phyloP scores from a whole-genome alignment of 2,797 vertebrate species.

The Epinephelus awoara region DNA sequence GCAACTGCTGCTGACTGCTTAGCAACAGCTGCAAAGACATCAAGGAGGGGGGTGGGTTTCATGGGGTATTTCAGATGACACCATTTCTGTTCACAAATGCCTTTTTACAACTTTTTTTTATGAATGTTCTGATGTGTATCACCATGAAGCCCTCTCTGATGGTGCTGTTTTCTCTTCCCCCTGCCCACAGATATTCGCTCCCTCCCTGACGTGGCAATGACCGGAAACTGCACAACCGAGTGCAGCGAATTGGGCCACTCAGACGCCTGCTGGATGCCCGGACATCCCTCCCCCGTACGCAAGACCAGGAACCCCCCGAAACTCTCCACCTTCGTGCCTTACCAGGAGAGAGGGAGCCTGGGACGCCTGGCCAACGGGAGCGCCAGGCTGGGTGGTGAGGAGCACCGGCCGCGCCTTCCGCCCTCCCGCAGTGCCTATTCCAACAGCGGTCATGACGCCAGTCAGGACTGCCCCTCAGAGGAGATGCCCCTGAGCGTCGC shows the following conservation, averaged over 20 bases:
- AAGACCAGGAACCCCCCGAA: conserved; percentile 98
- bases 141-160: conserved; percentile 47
- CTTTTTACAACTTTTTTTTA: conserved; percentile 56
- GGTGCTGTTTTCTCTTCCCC: conserved; percentile 40
- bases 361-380: conserved; percentile 96
- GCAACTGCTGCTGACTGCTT: conserved; percentile 86
- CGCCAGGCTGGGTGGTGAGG: conserved; percentile 93
- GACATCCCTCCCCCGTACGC: conserved; percentile 96
- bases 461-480: conserved; percentile 97
- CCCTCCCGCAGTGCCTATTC: conserved; percentile 99
- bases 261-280: conserved; percentile 99
- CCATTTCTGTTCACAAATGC: conserved; percentile 74
- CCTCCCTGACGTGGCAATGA: conserved; percentile 98
- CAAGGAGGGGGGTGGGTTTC: conserved; percentile 67
- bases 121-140: conserved; percentile 50
- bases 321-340: conserved; percentile 99
- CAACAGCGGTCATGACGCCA: conserved; percentile 94
- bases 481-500: conserved; percentile 98
- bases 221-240: conserved; percentile 98
- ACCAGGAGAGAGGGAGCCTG: conserved; percentile 99
- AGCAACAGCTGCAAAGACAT: conserved; percentile 86
- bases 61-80: conserved; percentile 78
- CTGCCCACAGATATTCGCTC: conserved; percentile 93
- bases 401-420: conserved; percentile 95
- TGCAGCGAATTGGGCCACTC: conserved; percentile 99